phyloP scores from a whole-genome alignment of 2,797 vertebrate species.

The Coregonus sp. region DNA sequence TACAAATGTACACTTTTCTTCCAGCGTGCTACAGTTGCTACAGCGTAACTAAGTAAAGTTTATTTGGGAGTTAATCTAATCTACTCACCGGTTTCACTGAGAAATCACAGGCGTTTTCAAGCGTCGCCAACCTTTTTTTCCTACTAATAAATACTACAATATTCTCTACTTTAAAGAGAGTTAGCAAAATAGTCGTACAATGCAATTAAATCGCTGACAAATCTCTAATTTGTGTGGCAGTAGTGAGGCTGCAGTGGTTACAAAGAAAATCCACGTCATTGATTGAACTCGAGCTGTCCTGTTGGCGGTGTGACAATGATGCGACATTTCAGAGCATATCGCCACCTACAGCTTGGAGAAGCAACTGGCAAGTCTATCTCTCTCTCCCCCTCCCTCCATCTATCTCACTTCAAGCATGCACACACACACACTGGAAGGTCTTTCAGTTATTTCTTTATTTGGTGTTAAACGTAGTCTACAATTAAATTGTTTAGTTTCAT shows the following conservation, averaged over 20 bases:
- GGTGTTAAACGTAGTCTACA: too few relatives aligned
- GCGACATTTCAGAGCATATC: conserved; percentile 7
- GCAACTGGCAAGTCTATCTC: neutral
- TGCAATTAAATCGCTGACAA: neutral
- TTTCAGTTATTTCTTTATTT: too few relatives aligned
- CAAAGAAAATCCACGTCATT: conserved; percentile 77
- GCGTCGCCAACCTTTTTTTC: neutral
- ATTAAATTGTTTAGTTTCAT: too few relatives aligned
- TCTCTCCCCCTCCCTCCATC: neutral
- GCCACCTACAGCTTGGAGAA: conserved; percentile 58
- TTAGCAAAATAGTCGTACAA: neutral
- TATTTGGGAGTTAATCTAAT: neutral
- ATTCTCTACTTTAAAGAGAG: conserved; percentile 14
- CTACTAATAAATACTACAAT: accelerated
- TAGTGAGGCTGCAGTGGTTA: conserved; percentile 30
- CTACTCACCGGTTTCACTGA: conserved; percentile 47
- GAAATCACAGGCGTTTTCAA: neutral
- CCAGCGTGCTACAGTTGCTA: neutral
- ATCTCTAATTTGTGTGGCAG: conserved; percentile 19
- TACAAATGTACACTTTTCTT: too few relatives aligned
- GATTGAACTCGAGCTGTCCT: conserved; percentile 36
- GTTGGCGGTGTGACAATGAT: conserved; percentile 4
- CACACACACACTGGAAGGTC: too few relatives aligned
- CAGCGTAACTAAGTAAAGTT: neutral
- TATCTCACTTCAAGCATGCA: too few relatives aligned